Evolutionary conservation across 2,113 vertebrate genomes (phyloP), one percentile per base, ranked within the genome.

Genomic region (Psittacula cyanocephala): DNA sequence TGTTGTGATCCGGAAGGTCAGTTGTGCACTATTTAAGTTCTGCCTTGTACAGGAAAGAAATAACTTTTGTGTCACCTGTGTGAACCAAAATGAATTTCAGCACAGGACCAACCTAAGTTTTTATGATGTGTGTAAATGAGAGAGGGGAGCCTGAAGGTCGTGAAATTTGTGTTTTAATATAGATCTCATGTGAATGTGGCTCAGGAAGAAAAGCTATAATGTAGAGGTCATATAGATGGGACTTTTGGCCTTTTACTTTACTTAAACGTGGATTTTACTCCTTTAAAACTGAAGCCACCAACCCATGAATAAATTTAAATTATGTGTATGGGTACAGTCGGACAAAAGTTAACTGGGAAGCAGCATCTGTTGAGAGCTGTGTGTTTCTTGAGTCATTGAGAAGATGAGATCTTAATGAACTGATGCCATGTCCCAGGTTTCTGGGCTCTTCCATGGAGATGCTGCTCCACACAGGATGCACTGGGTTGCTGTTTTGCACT

Each of bases 141-240:
- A 94, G 46, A 89, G 35, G 18, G 47, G 39, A 82, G 57, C 29
- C 37, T 69, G 74, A 91, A 94, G 65, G 91, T 87, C 41, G 63
- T 41, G 57, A 68, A 81, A 88, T 85, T 77, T 74, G 41, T 97
- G 55, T 77, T 95, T 89, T 94, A 91, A 82, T 85, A 82, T 27
- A 88, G 79, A 79, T 93, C 59, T 94, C 33, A 31, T 83, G 70
- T 86, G 68, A 79, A 81, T 18, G 31, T 74, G 63, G 13, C 77
- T 86, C 17, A 43, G 72, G 37, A 92, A 88, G 35, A n/a, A 91
- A 78, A 81, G n/a, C 49, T 78, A 41, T 72, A 72, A 62, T 46
- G 53, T 67, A 75, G 71, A 81, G 62, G 64, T 87, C 63, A 18
- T 57, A 50, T 17, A 87, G 47, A 68, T 87, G 57, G 89, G 49